Conservation (phyloP, 2,888 invertebrate species). For the Diploptera punctata region DNA sequence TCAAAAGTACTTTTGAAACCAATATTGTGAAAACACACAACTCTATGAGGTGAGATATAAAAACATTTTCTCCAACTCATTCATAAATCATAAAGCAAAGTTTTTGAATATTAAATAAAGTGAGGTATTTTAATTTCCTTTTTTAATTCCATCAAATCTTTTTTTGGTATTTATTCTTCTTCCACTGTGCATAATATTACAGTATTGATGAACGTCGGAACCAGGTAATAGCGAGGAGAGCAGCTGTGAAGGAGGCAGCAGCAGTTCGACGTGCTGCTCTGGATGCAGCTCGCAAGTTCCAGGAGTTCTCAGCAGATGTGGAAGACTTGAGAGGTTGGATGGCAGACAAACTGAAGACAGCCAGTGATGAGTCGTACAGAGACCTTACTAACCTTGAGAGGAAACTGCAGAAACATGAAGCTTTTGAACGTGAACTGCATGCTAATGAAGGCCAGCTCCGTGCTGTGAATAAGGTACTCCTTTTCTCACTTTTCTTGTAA, state of each 20-base stretch:
- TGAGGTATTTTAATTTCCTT: too few relatives aligned
- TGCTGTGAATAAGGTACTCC: slow-evolving; percentile 80
- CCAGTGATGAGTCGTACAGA: slow-evolving; percentile 90
- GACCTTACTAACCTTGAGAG: slow-evolving; percentile 89
- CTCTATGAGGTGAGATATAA: too few relatives aligned
- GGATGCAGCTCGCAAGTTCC: slow-evolving; percentile 86
- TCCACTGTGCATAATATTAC: too few relatives aligned
- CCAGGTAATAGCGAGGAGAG: slow-evolving; percentile 77
- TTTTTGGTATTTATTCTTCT: background rate
- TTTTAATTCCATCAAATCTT: too few relatives aligned
- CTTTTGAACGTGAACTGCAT: slow-evolving; percentile 92
- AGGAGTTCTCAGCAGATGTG: slow-evolving; percentile 91
- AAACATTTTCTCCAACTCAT: too few relatives aligned
- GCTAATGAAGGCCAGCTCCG: slow-evolving; percentile 94
- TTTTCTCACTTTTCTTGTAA: too few relatives aligned
- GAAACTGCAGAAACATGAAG: slow-evolving; percentile 95
- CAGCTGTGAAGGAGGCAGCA: slow-evolving; percentile 75
- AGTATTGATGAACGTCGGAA: slow-evolving; percentile 34
- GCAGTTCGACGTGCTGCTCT: slow-evolving; percentile 77
- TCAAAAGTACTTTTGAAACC: too few relatives aligned
- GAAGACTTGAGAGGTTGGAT: slow-evolving; percentile 92
- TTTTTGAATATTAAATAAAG: too few relatives aligned
- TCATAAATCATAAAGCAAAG: too few relatives aligned
- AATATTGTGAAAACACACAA: too few relatives aligned
- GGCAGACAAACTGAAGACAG: slow-evolving; percentile 88